These are phyloP conservation scores for Aphodius sticticus DNA, from an alignment of 2,888 invertebrate genomes.

Conservation along the genomic window DNA sequence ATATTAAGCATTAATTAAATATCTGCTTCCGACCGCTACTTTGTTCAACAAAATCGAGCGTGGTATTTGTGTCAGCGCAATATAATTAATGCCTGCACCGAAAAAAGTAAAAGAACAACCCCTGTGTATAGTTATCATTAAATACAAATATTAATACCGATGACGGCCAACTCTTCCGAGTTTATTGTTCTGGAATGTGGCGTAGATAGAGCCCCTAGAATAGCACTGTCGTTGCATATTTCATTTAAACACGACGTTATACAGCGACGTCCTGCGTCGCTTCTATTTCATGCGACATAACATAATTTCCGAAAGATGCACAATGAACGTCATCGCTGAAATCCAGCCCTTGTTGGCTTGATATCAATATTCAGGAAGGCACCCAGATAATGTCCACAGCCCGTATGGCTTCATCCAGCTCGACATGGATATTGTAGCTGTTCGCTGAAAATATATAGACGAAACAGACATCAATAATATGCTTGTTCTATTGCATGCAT, in stretches of 20 bases:
- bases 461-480: not conserved
- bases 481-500: not conserved
- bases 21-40: not conserved
- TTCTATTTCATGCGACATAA: not conserved
- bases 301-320: conserved; percentile 4
- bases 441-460: not conserved
- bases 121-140: not conserved
- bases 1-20: not conserved
- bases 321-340: not conserved
- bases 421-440: not conserved
- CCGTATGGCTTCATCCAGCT: not conserved
- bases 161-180: not conserved
- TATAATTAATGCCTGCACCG: not conserved
- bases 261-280: not conserved
- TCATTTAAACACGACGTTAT: not conserved
- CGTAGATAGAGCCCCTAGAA: not conserved
- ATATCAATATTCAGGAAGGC: not conserved
- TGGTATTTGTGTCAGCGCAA: not conserved
- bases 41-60: not conserved
- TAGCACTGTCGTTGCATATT: not conserved
- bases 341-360: not conserved
- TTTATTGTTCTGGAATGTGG: not conserved
- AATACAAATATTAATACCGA: not conserved
- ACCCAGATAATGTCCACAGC: not conserved
- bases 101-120: too few species aligned